phyloP scores from a whole-genome alignment of 2,113 vertebrate genomes.

The Balaeniceps rex region DNA sequence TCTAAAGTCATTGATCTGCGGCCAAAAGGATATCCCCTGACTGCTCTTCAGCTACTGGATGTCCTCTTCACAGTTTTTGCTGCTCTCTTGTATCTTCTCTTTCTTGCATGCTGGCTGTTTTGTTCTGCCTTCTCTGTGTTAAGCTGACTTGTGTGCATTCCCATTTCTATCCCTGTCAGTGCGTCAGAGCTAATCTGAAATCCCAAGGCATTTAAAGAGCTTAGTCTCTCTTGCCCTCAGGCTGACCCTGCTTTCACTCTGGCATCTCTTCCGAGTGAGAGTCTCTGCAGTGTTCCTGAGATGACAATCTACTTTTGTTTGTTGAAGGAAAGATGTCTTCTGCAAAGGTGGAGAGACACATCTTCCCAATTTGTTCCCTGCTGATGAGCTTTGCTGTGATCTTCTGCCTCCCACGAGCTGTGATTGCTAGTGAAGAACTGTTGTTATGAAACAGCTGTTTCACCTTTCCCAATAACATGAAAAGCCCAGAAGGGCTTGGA shows the following conservation, averaged over 20 bases:
- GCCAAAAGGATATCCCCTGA: background rate
- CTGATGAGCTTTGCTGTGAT: background rate
- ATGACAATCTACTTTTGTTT: background rate
- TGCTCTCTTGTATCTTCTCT: background rate
- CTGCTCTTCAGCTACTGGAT: background rate
- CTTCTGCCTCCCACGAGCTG: background rate
- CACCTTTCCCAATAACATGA: background rate
- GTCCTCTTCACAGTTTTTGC: background rate
- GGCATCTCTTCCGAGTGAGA: background rate
- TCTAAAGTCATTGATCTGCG: background rate
- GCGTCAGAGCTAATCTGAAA: background rate
- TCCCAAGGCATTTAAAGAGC: background rate
- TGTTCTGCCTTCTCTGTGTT: background rate
- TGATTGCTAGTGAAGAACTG: background rate
- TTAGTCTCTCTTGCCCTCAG: background rate
- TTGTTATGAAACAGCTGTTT: background rate
- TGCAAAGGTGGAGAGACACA: background rate
- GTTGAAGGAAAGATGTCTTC: background rate
- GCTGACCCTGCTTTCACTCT: constrained; percentile 28
- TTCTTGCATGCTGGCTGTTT: background rate
- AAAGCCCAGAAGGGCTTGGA: background rate
- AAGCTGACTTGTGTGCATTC: background rate
- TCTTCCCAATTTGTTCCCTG: background rate
- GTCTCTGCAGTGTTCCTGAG: background rate
- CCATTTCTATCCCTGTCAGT: background rate